phyloP scores from a whole-genome alignment of 2,888 invertebrate species.

The Pachymerium ferrugineum region DNA sequence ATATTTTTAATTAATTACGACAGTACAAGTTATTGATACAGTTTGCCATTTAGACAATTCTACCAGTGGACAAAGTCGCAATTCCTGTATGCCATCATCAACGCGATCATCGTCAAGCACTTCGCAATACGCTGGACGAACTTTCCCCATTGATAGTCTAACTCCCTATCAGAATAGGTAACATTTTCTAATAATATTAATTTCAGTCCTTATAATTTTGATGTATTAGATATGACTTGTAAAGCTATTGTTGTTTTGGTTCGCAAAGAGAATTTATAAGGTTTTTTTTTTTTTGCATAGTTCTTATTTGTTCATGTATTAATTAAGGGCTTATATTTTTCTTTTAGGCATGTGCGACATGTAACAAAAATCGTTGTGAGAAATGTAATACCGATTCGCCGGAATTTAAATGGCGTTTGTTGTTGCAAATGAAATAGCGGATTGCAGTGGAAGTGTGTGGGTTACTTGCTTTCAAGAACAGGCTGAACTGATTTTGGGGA shows the following conservation, averaged over 20 bases:
- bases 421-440: conserved; percentile 75
- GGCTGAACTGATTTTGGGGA: conserved; percentile 70
- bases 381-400: conserved; percentile 83
- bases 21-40: too few species aligned
- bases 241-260: conserved; percentile 73
- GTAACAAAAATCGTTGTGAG: conserved; percentile 95
- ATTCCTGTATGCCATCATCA: too few species aligned
- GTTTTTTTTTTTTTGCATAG: conserved; percentile 35
- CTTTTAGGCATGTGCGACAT: conserved; percentile 73
- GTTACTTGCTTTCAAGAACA: conserved; percentile 81
- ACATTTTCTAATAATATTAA: background rate
- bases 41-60: too few species aligned
- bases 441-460: conserved; percentile 83
- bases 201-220: background rate
- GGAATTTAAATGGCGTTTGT: conserved; percentile 76
- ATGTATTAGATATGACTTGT: conserved; percentile 66
- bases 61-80: too few species aligned
- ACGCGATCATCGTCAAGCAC: too few species aligned
- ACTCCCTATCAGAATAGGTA: conserved; percentile 25
- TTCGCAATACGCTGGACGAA: background rate
- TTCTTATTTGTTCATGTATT: background rate
- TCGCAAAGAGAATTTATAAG: conserved; percentile 79
- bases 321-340: background rate
- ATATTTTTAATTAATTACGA: too few species aligned
- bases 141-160: background rate